Percentiles rank a stretch among this genome's conserved stretches.
phyloP scores from a whole-genome alignment of 1,140 invertebrate genomes.

The Atta texana region DNA sequence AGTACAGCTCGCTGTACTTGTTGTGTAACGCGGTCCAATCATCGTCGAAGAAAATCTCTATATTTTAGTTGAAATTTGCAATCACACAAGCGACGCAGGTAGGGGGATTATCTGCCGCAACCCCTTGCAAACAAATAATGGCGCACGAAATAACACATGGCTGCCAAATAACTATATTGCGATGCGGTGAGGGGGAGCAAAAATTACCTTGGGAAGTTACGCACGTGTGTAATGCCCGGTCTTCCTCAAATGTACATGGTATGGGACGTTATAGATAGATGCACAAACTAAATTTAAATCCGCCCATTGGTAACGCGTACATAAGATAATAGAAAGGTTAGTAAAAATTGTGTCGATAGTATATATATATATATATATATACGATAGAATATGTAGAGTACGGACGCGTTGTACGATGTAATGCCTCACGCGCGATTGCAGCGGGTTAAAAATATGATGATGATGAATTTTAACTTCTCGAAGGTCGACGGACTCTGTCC shows the following conservation, averaged over 20 bases:
- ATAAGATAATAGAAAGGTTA: constrained; percentile 72
- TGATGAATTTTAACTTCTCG: constrained; percentile 36
- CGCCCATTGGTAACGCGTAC: constrained; percentile 53
- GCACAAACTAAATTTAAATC: constrained; percentile 62
- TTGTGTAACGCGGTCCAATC: neutral
- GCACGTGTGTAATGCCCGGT: constrained; percentile 57
- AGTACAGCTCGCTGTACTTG: neutral
- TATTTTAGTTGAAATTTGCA: constrained; percentile 26
- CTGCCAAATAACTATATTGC: constrained; percentile 62
- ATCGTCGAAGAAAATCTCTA: neutral
- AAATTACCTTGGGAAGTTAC: constrained; percentile 68
- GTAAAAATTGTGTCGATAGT: constrained; percentile 65
- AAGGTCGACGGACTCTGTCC: constrained; percentile 45
- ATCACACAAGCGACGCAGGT: constrained; percentile 6
- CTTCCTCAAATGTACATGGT: constrained; percentile 40
- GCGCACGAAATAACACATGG: constrained; percentile 60
- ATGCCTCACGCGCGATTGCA: constrained; percentile 6
- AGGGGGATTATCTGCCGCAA: constrained; percentile 4
- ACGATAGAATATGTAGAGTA: constrained; percentile 39
- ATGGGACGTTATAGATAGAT: constrained; percentile 69
- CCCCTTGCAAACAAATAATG: constrained; percentile 36
- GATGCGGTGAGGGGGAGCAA: constrained; percentile 4
- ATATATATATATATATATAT: neutral
- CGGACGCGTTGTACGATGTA: neutral
- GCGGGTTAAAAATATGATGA: constrained; percentile 46